Conservation (phyloP, 1,140 invertebrate species). For the Wiebesia pumilae region DNA sequence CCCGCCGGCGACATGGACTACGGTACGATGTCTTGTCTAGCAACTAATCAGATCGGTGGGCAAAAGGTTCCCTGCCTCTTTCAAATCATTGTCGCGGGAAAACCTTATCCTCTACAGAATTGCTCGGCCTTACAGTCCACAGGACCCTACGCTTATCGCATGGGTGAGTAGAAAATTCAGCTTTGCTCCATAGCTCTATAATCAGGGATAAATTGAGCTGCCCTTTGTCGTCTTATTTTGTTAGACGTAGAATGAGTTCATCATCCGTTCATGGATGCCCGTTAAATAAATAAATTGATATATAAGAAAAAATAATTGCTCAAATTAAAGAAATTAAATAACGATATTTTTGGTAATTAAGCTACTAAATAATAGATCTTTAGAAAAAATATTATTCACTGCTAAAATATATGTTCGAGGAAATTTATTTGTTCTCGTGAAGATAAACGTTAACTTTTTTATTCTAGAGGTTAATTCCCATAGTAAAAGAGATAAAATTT, state of each 20-base stretch:
- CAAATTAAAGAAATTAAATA: neutral
- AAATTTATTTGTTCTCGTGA: neutral
- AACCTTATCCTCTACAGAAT: conserved; percentile 89
- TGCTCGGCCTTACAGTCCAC: conserved; percentile 81
- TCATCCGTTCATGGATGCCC: too few species aligned
- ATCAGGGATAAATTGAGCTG: neutral
- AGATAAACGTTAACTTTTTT: neutral
- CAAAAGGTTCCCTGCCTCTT: conserved; percentile 89
- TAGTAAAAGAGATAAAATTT: conserved; percentile 19
- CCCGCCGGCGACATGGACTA: conserved; percentile 90
- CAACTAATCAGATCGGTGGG: conserved; percentile 84
- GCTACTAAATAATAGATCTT: neutral
- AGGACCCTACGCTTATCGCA: conserved; percentile 66
- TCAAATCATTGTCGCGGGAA: conserved; percentile 80
- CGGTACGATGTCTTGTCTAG: conserved; percentile 89
- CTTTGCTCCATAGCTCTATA: neutral
- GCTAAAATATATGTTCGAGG: neutral
- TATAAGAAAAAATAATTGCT: neutral
- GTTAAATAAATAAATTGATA: too few species aligned
- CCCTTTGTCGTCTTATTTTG: neutral
- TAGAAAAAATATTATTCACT: neutral
- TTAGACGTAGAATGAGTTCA: neutral
- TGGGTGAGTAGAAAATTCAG: conserved; percentile 58
- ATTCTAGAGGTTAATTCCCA: conserved; percentile 12
- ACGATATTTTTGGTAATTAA: neutral